These are phyloP conservation scores for Thunnus albacares DNA, from an alignment of 2,797 vertebrate species.

Conservation along the genomic window DNA sequence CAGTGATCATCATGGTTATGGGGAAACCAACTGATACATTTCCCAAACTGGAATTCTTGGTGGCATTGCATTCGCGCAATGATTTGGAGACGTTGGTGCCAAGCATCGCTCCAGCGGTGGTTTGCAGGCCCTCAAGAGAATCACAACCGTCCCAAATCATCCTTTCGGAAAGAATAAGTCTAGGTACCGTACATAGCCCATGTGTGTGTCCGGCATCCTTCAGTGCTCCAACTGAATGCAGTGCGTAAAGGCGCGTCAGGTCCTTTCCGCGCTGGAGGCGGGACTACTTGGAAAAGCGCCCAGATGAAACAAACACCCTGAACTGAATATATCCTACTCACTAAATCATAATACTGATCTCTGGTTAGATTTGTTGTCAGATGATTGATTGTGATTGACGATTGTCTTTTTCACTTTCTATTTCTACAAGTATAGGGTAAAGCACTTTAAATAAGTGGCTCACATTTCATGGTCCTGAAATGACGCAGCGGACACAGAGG, in stretches of 20 bases:
- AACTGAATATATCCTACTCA: background rate
- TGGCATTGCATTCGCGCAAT: constrained; percentile 60
- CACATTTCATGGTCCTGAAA: no score
- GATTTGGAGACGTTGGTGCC: constrained; percentile 76
- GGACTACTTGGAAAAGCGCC: constrained; percentile 40
- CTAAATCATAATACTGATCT: background rate
- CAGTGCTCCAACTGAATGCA: constrained; percentile 18
- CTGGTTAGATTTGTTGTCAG: background rate
- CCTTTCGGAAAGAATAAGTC: constrained; percentile 8
- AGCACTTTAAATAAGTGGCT: background rate
- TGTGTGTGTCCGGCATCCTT: constrained; percentile 36
- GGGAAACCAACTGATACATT: constrained; percentile 92
- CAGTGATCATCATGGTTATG: constrained; percentile 94
- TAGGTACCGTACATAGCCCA: background rate
- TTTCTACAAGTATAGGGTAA: background rate
- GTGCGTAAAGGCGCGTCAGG: constrained; percentile 67
- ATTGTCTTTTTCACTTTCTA: background rate
- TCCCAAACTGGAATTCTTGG: constrained; percentile 78
- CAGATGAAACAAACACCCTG: background rate
- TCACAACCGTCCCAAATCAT: constrained; percentile 62
- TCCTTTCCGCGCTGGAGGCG: constrained; percentile 72
- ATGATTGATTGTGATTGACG: no score
- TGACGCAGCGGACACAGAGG: background rate
- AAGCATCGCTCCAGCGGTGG: constrained; percentile 68
- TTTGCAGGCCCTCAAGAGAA: constrained; percentile 16